Percentiles rank a stretch among this genome's conserved stretches.
phyloP scores from a whole-genome alignment of 2,113 vertebrate species.

The Anas platyrhynchos region DNA sequence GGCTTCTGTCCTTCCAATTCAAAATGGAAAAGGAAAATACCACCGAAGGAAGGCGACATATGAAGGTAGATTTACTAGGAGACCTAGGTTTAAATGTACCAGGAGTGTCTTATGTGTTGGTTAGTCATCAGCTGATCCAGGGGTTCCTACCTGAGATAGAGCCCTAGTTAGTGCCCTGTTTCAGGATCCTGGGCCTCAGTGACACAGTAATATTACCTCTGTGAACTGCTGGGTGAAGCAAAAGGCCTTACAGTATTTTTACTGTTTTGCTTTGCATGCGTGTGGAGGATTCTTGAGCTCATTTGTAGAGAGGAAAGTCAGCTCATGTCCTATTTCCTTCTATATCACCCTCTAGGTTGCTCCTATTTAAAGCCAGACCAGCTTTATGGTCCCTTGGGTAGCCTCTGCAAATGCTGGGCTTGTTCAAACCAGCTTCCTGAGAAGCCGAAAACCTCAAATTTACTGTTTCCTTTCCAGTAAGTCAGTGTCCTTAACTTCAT shows the following conservation, averaged over 20 bases:
- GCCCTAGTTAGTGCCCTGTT: neutral
- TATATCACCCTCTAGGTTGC: neutral
- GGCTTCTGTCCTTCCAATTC: neutral
- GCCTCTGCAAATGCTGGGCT: accelerated
- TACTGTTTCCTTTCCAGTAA: neutral
- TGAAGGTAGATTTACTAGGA: neutral
- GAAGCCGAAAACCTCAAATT: neutral
- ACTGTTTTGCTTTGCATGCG: neutral
- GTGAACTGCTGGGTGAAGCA: neutral
- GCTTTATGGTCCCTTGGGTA: neutral
- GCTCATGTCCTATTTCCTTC: neutral
- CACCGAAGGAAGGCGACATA: neutral
- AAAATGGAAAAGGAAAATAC: neutral
- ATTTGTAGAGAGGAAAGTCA: neutral
- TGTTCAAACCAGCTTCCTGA: neutral
- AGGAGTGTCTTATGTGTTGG: neutral
- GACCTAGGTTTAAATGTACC: neutral
- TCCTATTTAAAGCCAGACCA: neutral
- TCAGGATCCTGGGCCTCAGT: neutral
- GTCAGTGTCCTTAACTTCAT: neutral
- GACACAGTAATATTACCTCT: neutral
- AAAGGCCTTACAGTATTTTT: neutral
- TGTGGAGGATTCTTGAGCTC: neutral
- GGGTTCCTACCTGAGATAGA: neutral
- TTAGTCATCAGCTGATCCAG: neutral